Conservation (phyloP, 1,140 invertebrate species). For the Scaptomyza graminum region DNA sequence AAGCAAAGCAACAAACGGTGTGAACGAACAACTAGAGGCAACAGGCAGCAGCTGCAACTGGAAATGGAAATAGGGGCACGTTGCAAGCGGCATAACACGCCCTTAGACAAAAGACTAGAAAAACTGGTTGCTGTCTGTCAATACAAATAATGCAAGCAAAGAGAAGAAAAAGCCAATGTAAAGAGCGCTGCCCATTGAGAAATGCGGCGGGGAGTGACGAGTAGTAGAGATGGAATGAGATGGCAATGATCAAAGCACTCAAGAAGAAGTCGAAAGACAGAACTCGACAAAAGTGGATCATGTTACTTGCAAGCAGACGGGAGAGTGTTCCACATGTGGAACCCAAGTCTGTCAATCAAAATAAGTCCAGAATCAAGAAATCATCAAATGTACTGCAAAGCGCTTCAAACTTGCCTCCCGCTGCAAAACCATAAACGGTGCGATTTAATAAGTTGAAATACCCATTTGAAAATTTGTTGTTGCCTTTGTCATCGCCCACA, state of each 20-base stretch:
- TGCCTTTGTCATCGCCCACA: constrained; percentile 47
- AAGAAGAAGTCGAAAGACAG: constrained; percentile 25
- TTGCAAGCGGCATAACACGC: constrained; percentile 51
- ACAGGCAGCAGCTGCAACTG: constrained; percentile 24
- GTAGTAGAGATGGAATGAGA: neutral
- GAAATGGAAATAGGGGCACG: constrained; percentile 55
- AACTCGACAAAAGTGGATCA: constrained; percentile 52
- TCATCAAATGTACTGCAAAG: constrained; percentile 12
- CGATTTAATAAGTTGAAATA: constrained; percentile 65
- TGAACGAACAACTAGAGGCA: constrained; percentile 25
- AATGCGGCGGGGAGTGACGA: constrained; percentile 2
- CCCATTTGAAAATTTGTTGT: constrained; percentile 30
- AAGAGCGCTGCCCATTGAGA: constrained; percentile 1
- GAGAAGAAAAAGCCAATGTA: neutral
- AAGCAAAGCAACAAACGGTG: constrained; percentile 3
- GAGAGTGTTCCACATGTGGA: constrained; percentile 31
- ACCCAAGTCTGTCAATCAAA: constrained; percentile 23
- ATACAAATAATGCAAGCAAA: constrained; percentile 19
- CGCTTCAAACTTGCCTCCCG: constrained; percentile 51
- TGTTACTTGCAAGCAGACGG: constrained; percentile 22
- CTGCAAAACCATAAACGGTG: constrained; percentile 63
- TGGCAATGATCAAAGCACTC: constrained; percentile 23
- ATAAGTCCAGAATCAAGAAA: constrained; percentile 8
- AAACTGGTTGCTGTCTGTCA: constrained; percentile 63
- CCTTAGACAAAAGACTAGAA: constrained; percentile 64